phyloP scores from a whole-genome alignment of 2,888 invertebrate genomes.

The Julus scanicus region DNA sequence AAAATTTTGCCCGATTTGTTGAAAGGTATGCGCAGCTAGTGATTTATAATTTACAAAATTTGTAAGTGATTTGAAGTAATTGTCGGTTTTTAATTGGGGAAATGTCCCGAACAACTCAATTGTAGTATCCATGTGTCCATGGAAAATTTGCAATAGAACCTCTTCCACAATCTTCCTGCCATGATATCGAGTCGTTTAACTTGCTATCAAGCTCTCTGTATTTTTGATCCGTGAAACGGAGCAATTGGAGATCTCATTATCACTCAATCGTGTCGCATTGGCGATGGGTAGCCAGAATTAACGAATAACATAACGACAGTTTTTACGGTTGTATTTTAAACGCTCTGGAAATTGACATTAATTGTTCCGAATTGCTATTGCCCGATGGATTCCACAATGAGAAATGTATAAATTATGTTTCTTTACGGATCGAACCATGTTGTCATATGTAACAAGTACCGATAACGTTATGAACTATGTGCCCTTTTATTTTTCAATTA shows the following conservation, averaged over 20 bases:
- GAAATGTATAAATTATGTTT: background rate
- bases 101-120: background rate
- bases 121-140: background rate
- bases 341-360: background rate
- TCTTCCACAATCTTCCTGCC: background rate
- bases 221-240: background rate
- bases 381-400: background rate
- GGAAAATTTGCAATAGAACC: background rate
- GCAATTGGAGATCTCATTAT: conserved; percentile 1
- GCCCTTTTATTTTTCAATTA: conserved; percentile 3
- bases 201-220: background rate
- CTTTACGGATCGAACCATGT: background rate
- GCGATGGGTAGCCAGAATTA: background rate
- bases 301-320: background rate
- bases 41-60: background rate
- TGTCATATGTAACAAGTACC: background rate
- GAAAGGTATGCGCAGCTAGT: background rate
- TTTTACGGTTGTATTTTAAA: background rate
- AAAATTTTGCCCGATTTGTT: no score
- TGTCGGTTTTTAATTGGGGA: background rate
- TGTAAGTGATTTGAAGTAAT: background rate
- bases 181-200: background rate
- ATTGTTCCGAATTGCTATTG: conserved; percentile 17
- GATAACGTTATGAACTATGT: background rate
- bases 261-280: background rate